A percentile compares a stretch with the other conserved stretches of the same genome.
Conservation (phyloP, 2,888 invertebrate species). For the Leptopterna dolabrata region DNA sequence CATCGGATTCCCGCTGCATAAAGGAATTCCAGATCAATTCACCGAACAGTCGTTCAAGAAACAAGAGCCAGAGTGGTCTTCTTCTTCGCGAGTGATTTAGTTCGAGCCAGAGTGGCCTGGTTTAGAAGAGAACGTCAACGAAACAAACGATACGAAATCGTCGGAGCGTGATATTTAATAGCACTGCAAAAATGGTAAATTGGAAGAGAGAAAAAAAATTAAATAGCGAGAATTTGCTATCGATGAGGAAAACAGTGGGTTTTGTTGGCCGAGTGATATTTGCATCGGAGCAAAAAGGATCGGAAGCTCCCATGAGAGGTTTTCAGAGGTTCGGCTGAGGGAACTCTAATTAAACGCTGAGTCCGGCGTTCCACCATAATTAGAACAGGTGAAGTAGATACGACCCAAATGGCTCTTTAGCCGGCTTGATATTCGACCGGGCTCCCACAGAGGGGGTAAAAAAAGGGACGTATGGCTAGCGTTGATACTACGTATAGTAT, state of each 20-base stretch:
- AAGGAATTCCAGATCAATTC: no score
- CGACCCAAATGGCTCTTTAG: neutral
- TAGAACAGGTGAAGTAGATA: neutral
- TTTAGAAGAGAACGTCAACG: no score
- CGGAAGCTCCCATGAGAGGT: neutral
- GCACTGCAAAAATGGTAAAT: no score
- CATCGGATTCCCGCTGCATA: no score
- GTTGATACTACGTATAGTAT: no score
- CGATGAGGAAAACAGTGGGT: neutral
- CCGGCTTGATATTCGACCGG: neutral
- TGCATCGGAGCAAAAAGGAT: neutral
- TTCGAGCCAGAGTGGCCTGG: no score
- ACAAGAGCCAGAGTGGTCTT: no score
- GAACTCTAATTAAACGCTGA: slow-evolving; percentile 17
- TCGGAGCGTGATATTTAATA: no score
- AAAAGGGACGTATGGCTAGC: no score
- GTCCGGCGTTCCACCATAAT: neutral
- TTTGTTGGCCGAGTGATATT: neutral
- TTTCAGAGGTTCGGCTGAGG: neutral
- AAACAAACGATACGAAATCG: no score
- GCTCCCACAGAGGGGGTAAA: neutral
- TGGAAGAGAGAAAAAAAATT: neutral
- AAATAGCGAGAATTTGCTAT: neutral
- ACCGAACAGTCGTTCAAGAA: no score
- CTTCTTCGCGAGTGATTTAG: no score